phyloP scores from a whole-genome alignment of 1,140 invertebrate genomes.

The Drosophila kohkoa region DNA sequence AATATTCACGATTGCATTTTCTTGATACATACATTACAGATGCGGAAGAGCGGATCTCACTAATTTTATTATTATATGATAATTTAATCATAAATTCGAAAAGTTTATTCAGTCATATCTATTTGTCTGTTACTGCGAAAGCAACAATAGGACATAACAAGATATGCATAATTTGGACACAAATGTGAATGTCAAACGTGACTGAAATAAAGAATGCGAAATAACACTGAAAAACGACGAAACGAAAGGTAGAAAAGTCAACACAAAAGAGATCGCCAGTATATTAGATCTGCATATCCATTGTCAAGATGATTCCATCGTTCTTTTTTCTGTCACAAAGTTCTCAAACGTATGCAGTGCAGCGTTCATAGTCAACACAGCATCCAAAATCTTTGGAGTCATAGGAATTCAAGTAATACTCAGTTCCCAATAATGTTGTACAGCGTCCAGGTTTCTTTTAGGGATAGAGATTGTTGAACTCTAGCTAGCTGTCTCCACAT shows the following conservation, averaged over 20 bases:
- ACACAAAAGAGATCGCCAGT: no score
- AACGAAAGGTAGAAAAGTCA: no score
- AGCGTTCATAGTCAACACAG: slow-evolving; percentile 13
- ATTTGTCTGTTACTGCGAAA: not conserved
- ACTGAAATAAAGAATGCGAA: slow-evolving; percentile 67
- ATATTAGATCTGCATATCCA: slow-evolving; percentile 1
- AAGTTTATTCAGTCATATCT: slow-evolving; percentile 1
- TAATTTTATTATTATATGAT: no score
- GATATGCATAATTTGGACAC: slow-evolving; percentile 67
- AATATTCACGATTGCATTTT: no score
- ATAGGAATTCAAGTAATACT: no score
- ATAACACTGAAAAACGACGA: no score
- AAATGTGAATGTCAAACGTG: slow-evolving; percentile 80
- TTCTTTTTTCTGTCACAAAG: slow-evolving; percentile 1
- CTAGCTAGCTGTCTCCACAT: not conserved
- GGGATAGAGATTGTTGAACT: no score
- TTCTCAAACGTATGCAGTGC: slow-evolving; percentile 35
- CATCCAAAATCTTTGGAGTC: not conserved
- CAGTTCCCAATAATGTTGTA: no score
- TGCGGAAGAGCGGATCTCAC: no score
- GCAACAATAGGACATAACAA: slow-evolving; percentile 47
- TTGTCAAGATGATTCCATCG: slow-evolving; percentile 22
- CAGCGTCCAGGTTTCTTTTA: no score
- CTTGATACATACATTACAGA: no score
- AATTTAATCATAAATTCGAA: not conserved